Conservation (phyloP, 2,113 vertebrate species). For the Leptobrachium ailaonicum region DNA sequence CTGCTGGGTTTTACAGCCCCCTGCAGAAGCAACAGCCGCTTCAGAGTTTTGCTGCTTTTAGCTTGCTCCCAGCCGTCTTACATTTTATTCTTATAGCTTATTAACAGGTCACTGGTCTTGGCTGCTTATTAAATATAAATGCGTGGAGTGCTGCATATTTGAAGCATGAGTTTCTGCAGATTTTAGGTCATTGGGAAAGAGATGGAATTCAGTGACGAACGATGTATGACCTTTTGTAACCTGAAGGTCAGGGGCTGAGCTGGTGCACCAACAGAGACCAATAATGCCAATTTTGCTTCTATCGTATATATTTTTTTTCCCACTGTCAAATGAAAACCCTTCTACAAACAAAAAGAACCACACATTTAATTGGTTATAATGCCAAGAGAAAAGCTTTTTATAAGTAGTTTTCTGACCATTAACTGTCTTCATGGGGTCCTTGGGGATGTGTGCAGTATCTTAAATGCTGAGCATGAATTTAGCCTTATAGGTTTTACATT, state of each 20-base stretch:
- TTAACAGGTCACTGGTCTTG: conserved; percentile 38
- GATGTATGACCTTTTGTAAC: neutral
- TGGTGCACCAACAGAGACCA: neutral
- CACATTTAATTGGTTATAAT: neutral
- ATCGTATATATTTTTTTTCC: neutral
- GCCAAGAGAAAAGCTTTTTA: no score
- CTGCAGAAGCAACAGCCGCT: conserved; percentile 27
- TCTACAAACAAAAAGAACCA: neutral
- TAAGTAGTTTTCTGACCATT: no score
- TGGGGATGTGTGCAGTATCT: no score
- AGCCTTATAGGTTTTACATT: no score
- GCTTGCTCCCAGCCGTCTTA: neutral
- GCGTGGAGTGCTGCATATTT: neutral
- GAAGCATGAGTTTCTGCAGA: neutral
- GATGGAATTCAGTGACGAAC: neutral
- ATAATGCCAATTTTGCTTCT: neutral
- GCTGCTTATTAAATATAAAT: conserved; percentile 42
- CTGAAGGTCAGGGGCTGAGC: no score
- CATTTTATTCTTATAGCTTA: conserved; percentile 31
- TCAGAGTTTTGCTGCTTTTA: conserved; percentile 28
- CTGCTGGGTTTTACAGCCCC: conserved; percentile 15
- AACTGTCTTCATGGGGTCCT: no score
- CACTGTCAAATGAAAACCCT: neutral
- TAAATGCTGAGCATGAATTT: no score
- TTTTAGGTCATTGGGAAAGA: conserved; percentile 9